Base-by-base conservation (phyloP, 2,888 invertebrate species). In the Arrhopalites spinosus region DNA sequence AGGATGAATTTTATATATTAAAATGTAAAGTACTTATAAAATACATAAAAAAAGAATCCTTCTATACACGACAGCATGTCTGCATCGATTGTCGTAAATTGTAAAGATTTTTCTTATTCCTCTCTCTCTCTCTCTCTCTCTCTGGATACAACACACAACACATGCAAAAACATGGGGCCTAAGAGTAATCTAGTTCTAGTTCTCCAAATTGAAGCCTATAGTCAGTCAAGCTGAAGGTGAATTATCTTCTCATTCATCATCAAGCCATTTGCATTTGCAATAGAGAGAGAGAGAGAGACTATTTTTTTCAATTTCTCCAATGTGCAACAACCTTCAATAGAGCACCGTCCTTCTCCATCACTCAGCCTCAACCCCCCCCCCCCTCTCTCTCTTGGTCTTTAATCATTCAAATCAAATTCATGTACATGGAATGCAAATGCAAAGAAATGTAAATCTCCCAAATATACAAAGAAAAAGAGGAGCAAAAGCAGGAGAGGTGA, bases 341-440 rank as follows among this genome's bases (percentile, higher is more conserved):
- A 36, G 5, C 36, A 36, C 36, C 36, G 36, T 36, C 36, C 11
- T 36, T 36, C 11, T 36, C 36, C 36, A 36, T 36, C 36, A 36
- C 36, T 36, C 36, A 36, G 11, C 11, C 3, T 36, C n/a, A n/a
- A n/a, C n/a, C n/a, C n/a, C n/a, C n/a, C n/a, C n/a, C n/a, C n/a
- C n/a, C n/a, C n/a, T n/a, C n/a, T n/a, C n/a, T n/a, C 47, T 15
- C 47, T 13, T 47, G 3, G 8, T 17, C 53, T 53, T 29, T 63
- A 63, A 63, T 63, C 63, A 63, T 63, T 63, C 63, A 68, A 68
- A 50, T 68, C 68, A 50, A 68, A 50, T 68, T 11, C 36, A 36
- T 36, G 36, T 36, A 45, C 43, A 25, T 25, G 68, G 45, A 50
- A 68, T 43, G 47, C 68, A 50, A 50, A 50, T 68, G 47, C 53